Base-by-base conservation (phyloP, 2,797 vertebrate species). In the Channallabes apus region DNA sequence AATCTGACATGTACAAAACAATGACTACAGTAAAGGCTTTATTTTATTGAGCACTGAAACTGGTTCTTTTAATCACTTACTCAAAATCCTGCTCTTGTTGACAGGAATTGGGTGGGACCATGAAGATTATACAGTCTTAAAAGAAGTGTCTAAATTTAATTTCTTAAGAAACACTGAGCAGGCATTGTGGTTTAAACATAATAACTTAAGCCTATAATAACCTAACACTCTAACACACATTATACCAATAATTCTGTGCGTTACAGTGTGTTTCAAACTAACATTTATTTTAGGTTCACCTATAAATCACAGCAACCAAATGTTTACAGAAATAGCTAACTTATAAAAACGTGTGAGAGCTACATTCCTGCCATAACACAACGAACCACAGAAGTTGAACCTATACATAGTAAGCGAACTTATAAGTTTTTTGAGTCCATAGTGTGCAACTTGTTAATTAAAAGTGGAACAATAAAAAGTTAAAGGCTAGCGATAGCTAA, bases 1-100 rank as follows among this genome's bases (percentile, higher is more conserved):
- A 29, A 76, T 76, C 73, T 56, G 73, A 76, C 82, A 86, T 62
- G 35, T 76, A 83, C 79, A 6, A 35, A 59, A 82, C 58, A 15
- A 38, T 61, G 7, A 6, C n/a, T 32, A 41, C 27, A 11, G 15
- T 32, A 54, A 73, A 54, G 35, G 3, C 4, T 22, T 11, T 38
- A 38, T 15, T 69, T 68, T 20, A 17, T 6, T 0, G 17, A 18
- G 17, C 0, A 46, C 46, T 11, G 3, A 35, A 35, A 32, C 35
- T 6, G 9, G 38, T 72, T 46, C 22, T 51, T 56, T 27, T 29
- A 75, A 54, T 54, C 46, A 29, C 72, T 46, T 41, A 5, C 46
- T 15, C 12, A n/a, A 6, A n/a, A 67, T 71, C 35, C 6, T 46
- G 24, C n/a, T 73, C 24, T 73, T 18, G 22, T 75, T 54, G n/a